A percentile compares a stretch with the other conserved stretches of the same genome.
These are phyloP conservation scores for Microplitis deprimator DNA, from an alignment of 2,888 invertebrate species.

Conservation along the genomic window DNA sequence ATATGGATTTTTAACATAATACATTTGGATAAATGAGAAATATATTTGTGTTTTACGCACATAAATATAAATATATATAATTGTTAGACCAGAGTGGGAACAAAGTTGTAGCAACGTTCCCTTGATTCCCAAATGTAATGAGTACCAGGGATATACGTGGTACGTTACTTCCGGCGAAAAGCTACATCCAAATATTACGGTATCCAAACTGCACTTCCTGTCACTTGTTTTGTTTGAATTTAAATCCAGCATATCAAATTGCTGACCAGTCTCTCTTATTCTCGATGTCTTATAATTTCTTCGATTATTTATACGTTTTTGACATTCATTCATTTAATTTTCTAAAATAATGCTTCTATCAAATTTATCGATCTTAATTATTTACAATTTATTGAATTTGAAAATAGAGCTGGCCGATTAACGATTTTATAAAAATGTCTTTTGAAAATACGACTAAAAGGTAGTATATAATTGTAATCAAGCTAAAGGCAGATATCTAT, in stretches of 20 bases:
- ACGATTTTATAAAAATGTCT: too few species aligned
- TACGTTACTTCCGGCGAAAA: slow-evolving; percentile 60
- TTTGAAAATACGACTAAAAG: too few species aligned
- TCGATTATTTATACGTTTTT: neutral
- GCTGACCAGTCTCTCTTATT: slow-evolving; percentile 2
- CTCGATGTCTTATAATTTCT: neutral
- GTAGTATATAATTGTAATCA: too few species aligned
- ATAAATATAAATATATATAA: neutral
- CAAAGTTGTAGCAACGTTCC: slow-evolving; percentile 40
- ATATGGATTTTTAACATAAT: too few species aligned
- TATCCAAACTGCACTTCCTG: slow-evolving; percentile 63
- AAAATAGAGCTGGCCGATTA: too few species aligned
- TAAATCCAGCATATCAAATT: slow-evolving; percentile 4
- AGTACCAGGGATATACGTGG: slow-evolving; percentile 53
- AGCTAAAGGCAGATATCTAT: too few species aligned
- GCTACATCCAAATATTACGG: slow-evolving; percentile 61
- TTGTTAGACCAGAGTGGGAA: slow-evolving; percentile 19
- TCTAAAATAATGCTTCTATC: too few species aligned
- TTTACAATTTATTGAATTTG: too few species aligned
- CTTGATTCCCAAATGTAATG: slow-evolving; percentile 26
- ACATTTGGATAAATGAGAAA: neutral
- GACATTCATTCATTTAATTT: too few species aligned
- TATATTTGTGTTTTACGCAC: neutral
- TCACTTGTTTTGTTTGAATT: slow-evolving; percentile 46
- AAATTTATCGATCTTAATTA: too few species aligned